phyloP scores from a whole-genome alignment of 2,888 invertebrate genomes.

The Nebria salina region DNA sequence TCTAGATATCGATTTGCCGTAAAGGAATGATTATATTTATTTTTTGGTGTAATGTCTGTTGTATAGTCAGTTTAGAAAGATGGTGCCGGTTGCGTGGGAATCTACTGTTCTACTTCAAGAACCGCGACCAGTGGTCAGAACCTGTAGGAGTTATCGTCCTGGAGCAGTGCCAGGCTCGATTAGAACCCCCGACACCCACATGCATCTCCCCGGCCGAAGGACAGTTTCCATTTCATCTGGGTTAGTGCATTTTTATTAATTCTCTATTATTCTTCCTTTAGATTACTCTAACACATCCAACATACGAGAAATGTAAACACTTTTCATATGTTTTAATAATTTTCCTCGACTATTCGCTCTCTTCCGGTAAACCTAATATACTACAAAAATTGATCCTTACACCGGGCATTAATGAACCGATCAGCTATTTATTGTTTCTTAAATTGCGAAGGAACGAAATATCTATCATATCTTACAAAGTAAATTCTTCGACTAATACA shows the following conservation, averaged over 20 bases:
- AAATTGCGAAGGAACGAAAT: too few species aligned
- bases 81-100: constrained; percentile 95
- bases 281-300: too few species aligned
- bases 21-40: not conserved
- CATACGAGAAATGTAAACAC: too few species aligned
- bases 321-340: too few species aligned
- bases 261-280: not conserved
- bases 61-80: constrained; percentile 78
- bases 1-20: not conserved
- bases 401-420: too few species aligned
- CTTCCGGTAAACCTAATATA: too few species aligned
- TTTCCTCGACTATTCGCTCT: too few species aligned
- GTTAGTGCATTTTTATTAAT: constrained; percentile 63
- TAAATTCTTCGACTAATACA: too few species aligned
- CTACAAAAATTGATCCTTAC: too few species aligned
- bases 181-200: constrained; percentile 69
- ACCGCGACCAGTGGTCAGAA: constrained; percentile 87
- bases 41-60: constrained; percentile 50
- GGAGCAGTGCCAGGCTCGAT: constrained; percentile 84
- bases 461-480: too few species aligned
- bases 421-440: too few species aligned
- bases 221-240: constrained; percentile 82
- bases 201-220: constrained; percentile 73
- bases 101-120: constrained; percentile 91
- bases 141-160: constrained; percentile 89